Evolutionary conservation across 2,113 vertebrate genomes (phyloP).

Genomic region (Sminthopsis crassicaudata): DNA sequence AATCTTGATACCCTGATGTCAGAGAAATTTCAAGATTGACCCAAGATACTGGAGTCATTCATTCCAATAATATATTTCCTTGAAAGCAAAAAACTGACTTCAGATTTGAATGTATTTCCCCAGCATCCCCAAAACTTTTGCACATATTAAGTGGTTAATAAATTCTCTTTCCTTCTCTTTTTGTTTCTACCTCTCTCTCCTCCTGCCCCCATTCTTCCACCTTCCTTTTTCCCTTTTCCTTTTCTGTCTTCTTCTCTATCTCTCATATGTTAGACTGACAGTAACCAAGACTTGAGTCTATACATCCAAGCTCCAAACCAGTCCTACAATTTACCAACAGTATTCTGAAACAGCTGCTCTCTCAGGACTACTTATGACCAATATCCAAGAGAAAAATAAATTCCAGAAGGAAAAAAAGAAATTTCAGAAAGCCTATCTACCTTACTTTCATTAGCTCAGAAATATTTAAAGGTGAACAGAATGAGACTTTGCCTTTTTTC

Average conservation of each 20-base stretch:
- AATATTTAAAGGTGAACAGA: background rate
- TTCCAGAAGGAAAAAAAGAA: background rate
- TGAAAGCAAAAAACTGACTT: background rate
- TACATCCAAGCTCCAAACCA: background rate
- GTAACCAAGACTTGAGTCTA: background rate
- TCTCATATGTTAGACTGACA: background rate
- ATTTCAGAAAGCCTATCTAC: background rate
- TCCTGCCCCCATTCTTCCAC: too few species aligned
- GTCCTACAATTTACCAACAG: background rate
- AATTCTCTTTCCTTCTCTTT: background rate
- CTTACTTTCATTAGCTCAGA: background rate
- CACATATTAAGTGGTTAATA: background rate
- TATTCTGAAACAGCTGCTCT: background rate
- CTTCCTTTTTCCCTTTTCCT: background rate
- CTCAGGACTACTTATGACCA: background rate
- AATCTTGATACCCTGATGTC: background rate
- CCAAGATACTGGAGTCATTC: background rate
- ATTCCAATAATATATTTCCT: background rate
- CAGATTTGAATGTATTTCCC: background rate
- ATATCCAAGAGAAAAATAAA: background rate
- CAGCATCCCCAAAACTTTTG: background rate
- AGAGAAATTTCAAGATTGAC: background rate
- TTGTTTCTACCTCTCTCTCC: background rate
- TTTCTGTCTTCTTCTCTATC: background rate
- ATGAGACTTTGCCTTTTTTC: background rate